Evolutionary conservation across 2,797 vertebrate species (phyloP).

Genomic region (Taeniopygia guttata): DNA sequence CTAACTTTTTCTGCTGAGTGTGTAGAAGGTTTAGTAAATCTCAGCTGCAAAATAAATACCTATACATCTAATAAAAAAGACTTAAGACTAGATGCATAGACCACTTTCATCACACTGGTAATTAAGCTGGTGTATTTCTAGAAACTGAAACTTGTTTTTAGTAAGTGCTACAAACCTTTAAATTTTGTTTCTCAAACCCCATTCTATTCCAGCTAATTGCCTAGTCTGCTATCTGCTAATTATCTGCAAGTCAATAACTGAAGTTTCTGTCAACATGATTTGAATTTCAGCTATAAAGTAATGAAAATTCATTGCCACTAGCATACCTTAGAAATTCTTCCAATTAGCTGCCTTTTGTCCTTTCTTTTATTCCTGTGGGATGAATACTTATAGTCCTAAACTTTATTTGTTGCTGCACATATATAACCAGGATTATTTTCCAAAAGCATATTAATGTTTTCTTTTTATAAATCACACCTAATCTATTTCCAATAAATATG

Average conservation of each 20-base stretch:
- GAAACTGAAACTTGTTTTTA: not conserved
- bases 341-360: not conserved
- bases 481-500: not conserved
- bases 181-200: not conserved
- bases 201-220: not conserved
- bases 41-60: not conserved
- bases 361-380: not conserved
- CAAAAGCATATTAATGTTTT: not conserved
- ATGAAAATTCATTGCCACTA: not conserved
- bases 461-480: not conserved
- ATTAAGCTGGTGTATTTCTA: not conserved
- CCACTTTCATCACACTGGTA: not conserved
- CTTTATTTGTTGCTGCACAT: not conserved
- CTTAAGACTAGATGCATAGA: not conserved
- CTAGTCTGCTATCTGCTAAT: not conserved
- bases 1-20: not conserved
- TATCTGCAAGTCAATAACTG: not conserved
- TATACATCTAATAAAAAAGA: not conserved
- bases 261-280: not conserved
- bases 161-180: not conserved
- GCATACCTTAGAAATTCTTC: not conserved
- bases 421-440: not conserved
- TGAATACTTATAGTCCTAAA: not conserved
- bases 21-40: not conserved
- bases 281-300: not conserved